Conservation (phyloP, 1,140 invertebrate genomes). For the Philopotamus ludificatus region DNA sequence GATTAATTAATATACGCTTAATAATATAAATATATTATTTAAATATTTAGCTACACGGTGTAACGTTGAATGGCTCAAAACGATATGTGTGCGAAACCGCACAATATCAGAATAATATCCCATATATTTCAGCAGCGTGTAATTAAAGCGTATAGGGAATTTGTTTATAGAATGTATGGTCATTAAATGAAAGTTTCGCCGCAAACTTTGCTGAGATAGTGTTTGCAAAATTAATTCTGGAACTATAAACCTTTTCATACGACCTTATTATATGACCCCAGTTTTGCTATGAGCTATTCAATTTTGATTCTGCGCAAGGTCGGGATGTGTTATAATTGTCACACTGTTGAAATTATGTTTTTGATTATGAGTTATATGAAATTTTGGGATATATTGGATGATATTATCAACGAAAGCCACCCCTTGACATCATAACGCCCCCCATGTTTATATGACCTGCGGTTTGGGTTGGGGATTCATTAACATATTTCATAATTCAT, state of each 20-base stretch:
- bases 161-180: constrained; percentile 22
- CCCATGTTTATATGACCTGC: constrained; percentile 21
- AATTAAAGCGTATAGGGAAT: constrained; percentile 14
- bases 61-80: too few species aligned
- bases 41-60: too few species aligned
- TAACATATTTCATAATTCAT: constrained; percentile 33
- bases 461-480: constrained; percentile 5
- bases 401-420: constrained; percentile 23
- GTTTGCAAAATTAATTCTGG: constrained; percentile 23
- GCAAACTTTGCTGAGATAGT: constrained; percentile 18
- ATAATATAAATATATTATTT: too few species aligned
- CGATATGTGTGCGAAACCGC: neutral
- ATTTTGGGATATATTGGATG: constrained; percentile 12
- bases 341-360: too few species aligned
- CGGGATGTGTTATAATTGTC: too few species aligned
- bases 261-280: constrained; percentile 12
- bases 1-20: neutral
- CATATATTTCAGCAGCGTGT: neutral
- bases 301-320: neutral
- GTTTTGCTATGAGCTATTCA: constrained; percentile 6
- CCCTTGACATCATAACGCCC: constrained; percentile 5
- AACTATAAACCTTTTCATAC: constrained; percentile 21
- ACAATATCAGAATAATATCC: neutral
- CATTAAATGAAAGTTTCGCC: constrained; percentile 18
- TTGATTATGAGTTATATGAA: too few species aligned